These are phyloP conservation scores for Paracanthobrama guichenoti DNA, from an alignment of 2,113 vertebrate genomes.

Conservation along the genomic window DNA sequence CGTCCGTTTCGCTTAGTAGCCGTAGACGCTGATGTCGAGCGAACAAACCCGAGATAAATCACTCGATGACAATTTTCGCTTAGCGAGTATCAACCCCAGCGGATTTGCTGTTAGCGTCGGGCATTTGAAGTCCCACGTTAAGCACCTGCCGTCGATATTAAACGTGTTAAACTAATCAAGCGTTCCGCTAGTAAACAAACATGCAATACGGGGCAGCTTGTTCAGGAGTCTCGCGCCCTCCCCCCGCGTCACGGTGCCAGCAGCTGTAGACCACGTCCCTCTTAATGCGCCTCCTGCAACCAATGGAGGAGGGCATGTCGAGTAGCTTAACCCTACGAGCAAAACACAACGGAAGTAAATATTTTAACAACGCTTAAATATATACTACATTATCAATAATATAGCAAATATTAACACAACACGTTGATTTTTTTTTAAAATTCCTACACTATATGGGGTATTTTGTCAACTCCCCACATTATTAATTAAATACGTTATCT, in stretches of 20 bases:
- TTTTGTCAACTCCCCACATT: no score
- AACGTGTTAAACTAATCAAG: constrained; percentile 6
- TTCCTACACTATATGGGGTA: background rate
- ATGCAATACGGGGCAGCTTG: background rate
- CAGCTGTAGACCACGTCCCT: constrained; percentile 10
- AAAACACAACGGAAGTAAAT: background rate
- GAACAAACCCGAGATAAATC: constrained; percentile 9
- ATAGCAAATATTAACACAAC: background rate
- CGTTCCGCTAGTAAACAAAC: background rate
- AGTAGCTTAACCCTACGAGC: background rate
- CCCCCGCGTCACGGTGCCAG: constrained; percentile 25
- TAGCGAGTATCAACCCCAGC: background rate
- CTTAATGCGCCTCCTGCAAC: background rate
- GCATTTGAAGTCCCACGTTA: background rate
- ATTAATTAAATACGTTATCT: no score
- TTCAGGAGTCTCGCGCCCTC: constrained; percentile 18
- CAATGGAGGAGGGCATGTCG: background rate
- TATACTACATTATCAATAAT: background rate
- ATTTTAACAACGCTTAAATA: background rate
- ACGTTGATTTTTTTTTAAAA: background rate
- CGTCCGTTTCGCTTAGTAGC: background rate
- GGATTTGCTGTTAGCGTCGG: background rate
- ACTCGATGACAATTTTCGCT: background rate
- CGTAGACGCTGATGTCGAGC: background rate
- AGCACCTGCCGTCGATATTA: constrained; percentile 20